Percentiles rank a stretch among this genome's conserved stretches.
These are phyloP conservation scores for Hippoglossus stenolepis DNA, from an alignment of 2,113 vertebrate species.

Conservation along the genomic window DNA sequence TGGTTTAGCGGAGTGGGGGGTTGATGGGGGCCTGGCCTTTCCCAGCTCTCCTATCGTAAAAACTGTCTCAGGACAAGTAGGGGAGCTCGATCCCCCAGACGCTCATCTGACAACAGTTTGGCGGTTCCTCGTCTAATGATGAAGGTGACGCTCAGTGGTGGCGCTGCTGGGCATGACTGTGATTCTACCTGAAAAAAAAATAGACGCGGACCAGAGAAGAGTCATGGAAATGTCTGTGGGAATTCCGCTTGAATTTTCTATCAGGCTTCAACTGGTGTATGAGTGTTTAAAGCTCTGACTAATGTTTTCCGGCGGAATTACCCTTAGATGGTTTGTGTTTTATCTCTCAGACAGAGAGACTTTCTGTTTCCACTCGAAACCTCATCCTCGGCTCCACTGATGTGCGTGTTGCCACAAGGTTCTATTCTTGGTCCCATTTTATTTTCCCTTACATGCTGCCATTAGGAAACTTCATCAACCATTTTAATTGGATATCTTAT, in stretches of 20 bases:
- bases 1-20: constrained; percentile 70
- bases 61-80: constrained; percentile 63
- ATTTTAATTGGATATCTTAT: no score
- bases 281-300: no score
- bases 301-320: no score
- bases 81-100: constrained; percentile 55
- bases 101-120: constrained; percentile 68
- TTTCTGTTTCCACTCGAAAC: no score
- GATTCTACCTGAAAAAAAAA: constrained; percentile 32
- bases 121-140: constrained; percentile 64
- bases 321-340: no score
- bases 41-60: constrained; percentile 52
- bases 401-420: no score
- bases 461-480: no score
- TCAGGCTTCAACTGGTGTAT: background rate
- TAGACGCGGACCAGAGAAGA: constrained; percentile 5
- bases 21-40: constrained; percentile 59
- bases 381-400: no score
- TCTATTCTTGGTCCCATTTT: no score
- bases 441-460: no score
- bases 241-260: background rate
- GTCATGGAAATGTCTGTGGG: background rate
- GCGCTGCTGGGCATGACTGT: constrained; percentile 8
- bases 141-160: constrained; percentile 39
- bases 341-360: no score